phyloP scores from a whole-genome alignment of 2,888 invertebrate genomes.

The Mayetiola destructor region DNA sequence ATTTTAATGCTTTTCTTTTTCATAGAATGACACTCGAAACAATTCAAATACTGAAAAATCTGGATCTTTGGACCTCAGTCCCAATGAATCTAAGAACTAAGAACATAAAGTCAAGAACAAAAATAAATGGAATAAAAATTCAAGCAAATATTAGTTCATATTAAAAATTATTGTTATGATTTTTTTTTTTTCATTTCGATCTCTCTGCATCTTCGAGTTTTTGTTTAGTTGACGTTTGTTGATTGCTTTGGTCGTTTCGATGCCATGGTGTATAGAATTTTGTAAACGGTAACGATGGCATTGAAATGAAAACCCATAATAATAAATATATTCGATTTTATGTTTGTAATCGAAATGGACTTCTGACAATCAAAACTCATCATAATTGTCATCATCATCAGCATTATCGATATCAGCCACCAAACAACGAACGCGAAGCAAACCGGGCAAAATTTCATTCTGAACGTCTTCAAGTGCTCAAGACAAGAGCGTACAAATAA shows the following conservation, averaged over 20 bases:
- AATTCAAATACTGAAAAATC: not conserved
- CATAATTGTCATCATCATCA: slow-evolving; percentile 1
- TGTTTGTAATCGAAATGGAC: not conserved
- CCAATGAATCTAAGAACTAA: not conserved
- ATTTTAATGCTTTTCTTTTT: slow-evolving; percentile 7
- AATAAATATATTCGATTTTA: not conserved
- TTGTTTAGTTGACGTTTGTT: not conserved
- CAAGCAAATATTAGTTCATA: slow-evolving; percentile 10
- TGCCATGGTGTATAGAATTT: no score
- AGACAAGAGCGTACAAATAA: not conserved
- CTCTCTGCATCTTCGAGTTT: not conserved
- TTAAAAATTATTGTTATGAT: slow-evolving; percentile 12
- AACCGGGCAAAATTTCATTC: not conserved
- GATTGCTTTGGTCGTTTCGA: not conserved
- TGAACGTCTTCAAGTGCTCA: not conserved
- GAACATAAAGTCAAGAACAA: not conserved
- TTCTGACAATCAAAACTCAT: not conserved
- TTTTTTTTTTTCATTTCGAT: slow-evolving; percentile 5
- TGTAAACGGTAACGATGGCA: no score
- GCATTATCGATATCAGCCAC: not conserved
- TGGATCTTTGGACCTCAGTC: not conserved
- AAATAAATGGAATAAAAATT: not conserved
- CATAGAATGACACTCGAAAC: slow-evolving; percentile 7
- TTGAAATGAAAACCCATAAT: no score
- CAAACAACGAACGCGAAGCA: not conserved